These are phyloP conservation scores for Synergus itoensis DNA, from an alignment of 2,888 invertebrate genomes.

Conservation along the genomic window DNA sequence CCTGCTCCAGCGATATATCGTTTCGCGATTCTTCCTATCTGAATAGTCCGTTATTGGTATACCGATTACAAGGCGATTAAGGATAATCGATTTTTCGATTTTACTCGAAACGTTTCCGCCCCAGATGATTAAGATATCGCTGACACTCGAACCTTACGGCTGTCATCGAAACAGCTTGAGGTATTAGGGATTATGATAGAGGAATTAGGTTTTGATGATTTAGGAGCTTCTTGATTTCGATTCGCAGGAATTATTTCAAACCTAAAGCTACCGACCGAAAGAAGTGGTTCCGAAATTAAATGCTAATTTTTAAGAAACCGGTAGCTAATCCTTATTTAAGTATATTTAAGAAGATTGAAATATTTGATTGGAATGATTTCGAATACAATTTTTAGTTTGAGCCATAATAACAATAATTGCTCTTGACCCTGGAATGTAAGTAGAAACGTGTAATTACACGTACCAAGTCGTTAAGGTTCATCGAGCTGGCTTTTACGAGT, in stretches of 20 bases:
- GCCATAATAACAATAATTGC: neutral
- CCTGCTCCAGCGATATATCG: constrained; percentile 22
- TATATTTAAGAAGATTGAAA: too few species aligned
- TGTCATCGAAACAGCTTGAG: constrained; percentile 32
- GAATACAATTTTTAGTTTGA: too few species aligned
- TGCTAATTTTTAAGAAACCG: neutral
- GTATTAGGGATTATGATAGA: constrained; percentile 2
- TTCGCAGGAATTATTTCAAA: neutral
- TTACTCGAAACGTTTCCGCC: constrained; percentile 23
- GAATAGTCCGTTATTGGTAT: constrained; percentile 17
- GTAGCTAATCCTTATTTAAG: too few species aligned
- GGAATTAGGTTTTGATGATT: neutral
- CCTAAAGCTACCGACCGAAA: neutral
- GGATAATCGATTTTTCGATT: constrained; percentile 41
- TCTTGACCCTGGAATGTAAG: constrained; percentile 9
- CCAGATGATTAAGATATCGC: constrained; percentile 23
- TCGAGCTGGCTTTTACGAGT: constrained; percentile 60
- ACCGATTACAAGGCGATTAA: constrained; percentile 31
- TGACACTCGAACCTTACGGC: neutral
- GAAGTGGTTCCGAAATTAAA: neutral
- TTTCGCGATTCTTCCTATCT: constrained; percentile 23
- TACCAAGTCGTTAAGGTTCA: constrained; percentile 61
- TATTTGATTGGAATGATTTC: too few species aligned
- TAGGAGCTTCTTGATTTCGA: neutral
- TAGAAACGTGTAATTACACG: constrained; percentile 59